Evolutionary conservation across 1,140 invertebrate genomes (phyloP), one percentile per base, ranked within the genome.

Genomic region (Cepaea nemoralis): DNA sequence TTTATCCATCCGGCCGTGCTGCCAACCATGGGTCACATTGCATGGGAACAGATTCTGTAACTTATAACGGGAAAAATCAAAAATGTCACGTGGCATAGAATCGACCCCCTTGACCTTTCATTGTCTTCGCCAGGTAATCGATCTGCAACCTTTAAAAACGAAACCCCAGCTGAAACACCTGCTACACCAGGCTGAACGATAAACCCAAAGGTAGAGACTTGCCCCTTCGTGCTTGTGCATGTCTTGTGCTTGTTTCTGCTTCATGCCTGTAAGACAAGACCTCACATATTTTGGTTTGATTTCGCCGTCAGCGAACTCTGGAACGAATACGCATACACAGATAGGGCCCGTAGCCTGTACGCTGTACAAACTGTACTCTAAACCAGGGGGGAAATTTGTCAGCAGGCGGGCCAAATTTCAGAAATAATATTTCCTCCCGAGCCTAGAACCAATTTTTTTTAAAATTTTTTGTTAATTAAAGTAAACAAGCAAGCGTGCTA

Each of bases 61-160:
- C n/a, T n/a, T n/a, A n/a, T n/a, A n/a, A n/a, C n/a, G n/a, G n/a
- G n/a, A n/a, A n/a, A n/a, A n/a, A n/a, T n/a, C n/a, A n/a, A n/a
- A n/a, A n/a, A n/a, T n/a, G n/a, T n/a, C n/a, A n/a, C n/a, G n/a
- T n/a, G n/a, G n/a, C n/a, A n/a, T n/a, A n/a, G n/a, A n/a, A n/a
- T n/a, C n/a, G 35, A n/a, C n/a, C n/a, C n/a, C n/a, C n/a, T n/a
- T n/a, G n/a, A n/a, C n/a, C n/a, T n/a, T n/a, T n/a, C n/a, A n/a
- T n/a, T n/a, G n/a, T n/a, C n/a, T 40, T 42, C 27, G 3, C 24
- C 39, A 78, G 76, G 76, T 83, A n/a, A 70, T 83, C 22, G 69
- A 81, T 31, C 76, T 81, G 40, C 80, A 81, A 22, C 79, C 83
- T 19, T 81, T 83, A 67, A 81, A 83, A 55, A 73, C 48, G 27